Conservation (phyloP, 2,797 vertebrate species). For the Urosaurus nigricauda region DNA sequence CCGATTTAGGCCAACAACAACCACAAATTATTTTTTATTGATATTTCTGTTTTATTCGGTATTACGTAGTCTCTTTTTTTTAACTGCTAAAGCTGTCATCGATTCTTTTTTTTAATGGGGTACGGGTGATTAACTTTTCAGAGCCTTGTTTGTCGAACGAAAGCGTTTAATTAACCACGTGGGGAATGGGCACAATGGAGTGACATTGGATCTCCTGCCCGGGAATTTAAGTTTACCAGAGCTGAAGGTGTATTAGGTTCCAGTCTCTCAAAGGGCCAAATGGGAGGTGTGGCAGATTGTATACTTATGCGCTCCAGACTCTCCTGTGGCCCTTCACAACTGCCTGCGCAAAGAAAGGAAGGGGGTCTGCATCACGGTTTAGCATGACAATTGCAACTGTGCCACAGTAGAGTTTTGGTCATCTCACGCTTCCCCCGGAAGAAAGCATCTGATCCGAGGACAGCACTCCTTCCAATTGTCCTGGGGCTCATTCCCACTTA, state of each 20-base stretch:
- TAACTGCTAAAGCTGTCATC: rapidly evolving
- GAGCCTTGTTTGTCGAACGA: rapidly evolving
- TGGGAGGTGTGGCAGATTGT: constrained; percentile 43
- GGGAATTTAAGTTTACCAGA: constrained; percentile 21
- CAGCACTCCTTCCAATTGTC: too few relatives aligned
- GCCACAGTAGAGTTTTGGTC: too few relatives aligned
- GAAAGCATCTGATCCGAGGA: constrained; percentile 30
- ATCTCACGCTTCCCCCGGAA: too few relatives aligned
- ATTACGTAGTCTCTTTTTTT: neutral
- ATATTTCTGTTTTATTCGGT: too few relatives aligned
- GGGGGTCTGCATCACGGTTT: too few relatives aligned
- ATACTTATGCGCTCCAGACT: constrained; percentile 5
- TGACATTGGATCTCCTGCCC: constrained; percentile 33
- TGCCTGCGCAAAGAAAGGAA: constrained; percentile 42
- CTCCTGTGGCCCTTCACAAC: constrained; percentile 41
- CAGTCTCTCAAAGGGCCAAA: constrained; percentile 41
- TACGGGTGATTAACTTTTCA: neutral
- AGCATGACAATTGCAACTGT: too few relatives aligned
- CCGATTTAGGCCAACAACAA: too few relatives aligned
- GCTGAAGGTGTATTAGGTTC: constrained; percentile 23
- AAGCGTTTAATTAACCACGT: constrained; percentile 25
- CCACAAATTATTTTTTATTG: too few relatives aligned
- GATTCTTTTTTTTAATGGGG: neutral
- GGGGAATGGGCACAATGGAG: constrained; percentile 8
- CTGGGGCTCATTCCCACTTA: too few relatives aligned